Conservation (phyloP, 2,797 vertebrate genomes). For the Siniperca scherzeri region DNA sequence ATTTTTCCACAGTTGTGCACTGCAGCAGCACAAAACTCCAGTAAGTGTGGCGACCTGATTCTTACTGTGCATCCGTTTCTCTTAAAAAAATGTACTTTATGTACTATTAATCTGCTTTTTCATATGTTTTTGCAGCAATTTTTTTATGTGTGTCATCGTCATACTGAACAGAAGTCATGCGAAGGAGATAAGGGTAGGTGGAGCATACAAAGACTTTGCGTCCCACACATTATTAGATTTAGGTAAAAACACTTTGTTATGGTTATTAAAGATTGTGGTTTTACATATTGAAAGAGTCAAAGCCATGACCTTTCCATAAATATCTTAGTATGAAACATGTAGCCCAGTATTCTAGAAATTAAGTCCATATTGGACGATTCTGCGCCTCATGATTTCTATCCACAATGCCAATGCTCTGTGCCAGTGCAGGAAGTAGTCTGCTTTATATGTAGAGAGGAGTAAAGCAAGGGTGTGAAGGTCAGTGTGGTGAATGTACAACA, state of each 20-base stretch:
- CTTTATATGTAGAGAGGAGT: not conserved
- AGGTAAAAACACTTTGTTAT: not conserved
- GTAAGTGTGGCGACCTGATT: not conserved
- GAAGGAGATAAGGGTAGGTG: not conserved
- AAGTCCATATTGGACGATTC: not conserved
- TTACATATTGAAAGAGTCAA: not conserved
- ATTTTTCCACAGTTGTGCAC: constrained; percentile 51
- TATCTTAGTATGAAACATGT: not conserved
- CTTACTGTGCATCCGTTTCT: not conserved
- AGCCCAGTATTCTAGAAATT: not conserved
- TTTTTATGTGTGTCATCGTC: not conserved
- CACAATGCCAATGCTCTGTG: not conserved
- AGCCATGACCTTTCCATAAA: constrained; percentile 1
- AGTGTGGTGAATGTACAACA: too few relatives aligned
- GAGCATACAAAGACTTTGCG: not conserved
- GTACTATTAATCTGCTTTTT: not conserved
- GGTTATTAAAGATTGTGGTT: constrained; percentile 2
- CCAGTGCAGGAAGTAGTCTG: not conserved
- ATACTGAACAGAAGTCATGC: not conserved
- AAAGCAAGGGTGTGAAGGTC: not conserved
- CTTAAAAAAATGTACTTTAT: not conserved
- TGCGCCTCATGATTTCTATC: not conserved
- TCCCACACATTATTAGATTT: not conserved
- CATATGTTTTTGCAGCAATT: not conserved
- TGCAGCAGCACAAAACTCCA: not conserved